Conservation (phyloP, 2,113 vertebrate species). For the Phocoena sinus region DNA sequence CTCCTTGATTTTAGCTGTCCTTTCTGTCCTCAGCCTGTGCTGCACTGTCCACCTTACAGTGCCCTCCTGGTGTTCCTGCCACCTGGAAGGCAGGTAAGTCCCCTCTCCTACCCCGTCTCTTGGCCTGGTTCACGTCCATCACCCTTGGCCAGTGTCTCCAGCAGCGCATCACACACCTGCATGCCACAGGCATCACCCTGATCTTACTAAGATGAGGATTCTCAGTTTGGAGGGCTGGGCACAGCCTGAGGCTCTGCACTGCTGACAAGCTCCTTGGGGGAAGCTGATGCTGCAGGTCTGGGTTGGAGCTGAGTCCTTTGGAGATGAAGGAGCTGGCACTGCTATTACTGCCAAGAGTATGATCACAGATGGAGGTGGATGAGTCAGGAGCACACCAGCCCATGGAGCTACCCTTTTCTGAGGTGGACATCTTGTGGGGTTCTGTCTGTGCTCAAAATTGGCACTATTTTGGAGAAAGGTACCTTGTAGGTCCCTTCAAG, state of each 20-base stretch:
- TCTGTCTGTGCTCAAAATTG: fast-evolving
- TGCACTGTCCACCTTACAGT: neutral
- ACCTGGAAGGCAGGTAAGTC: no score
- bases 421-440: neutral
- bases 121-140: fast-evolving
- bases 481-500: neutral
- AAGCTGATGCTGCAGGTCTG: neutral
- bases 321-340: neutral
- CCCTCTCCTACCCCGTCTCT: no score
- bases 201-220: neutral
- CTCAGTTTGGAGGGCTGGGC: neutral
- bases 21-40: neutral
- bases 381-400: fast-evolving
- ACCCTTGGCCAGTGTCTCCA: neutral
- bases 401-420: fast-evolving
- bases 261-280: neutral
- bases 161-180: fast-evolving
- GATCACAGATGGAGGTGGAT: fast-evolving
- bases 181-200: fast-evolving
- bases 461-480: neutral
- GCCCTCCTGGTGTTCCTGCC: no score
- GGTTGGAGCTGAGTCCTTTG: neutral
- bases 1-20: no score
- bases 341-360: neutral
- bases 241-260: neutral